These are phyloP conservation scores for Drosophila micromelanica DNA, from an alignment of 1,140 invertebrate species.

Conservation along the genomic window DNA sequence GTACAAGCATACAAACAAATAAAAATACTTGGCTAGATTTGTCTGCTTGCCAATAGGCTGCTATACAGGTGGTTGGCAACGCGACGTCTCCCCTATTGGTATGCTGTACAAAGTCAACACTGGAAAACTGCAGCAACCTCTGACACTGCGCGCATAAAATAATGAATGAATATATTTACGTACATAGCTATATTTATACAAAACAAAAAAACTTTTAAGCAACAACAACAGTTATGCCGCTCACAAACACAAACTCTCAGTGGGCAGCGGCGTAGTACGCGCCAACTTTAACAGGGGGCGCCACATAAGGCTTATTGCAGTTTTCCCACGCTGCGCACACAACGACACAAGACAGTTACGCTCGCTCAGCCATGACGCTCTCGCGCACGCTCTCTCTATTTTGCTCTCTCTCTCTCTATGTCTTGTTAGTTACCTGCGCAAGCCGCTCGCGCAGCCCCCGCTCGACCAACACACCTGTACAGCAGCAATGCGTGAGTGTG, in stretches of 20 bases:
- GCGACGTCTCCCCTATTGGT: constrained; percentile 25
- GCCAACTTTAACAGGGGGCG: constrained; percentile 11
- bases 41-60: constrained; percentile 60
- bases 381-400: constrained; percentile 17
- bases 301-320: constrained; percentile 24
- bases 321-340: constrained; percentile 72
- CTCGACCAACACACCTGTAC: constrained; percentile 52
- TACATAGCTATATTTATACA: neutral
- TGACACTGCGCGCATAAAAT: neutral
- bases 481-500: constrained; percentile 2
- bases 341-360: constrained; percentile 61
- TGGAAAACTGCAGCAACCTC: neutral
- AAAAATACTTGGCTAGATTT: constrained; percentile 10
- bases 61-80: constrained; percentile 43
- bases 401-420: constrained; percentile 16
- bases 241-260: constrained; percentile 5
- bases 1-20: neutral
- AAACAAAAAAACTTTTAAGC: neutral
- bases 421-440: constrained; percentile 55
- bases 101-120: constrained; percentile 13
- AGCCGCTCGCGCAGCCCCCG: constrained; percentile 58
- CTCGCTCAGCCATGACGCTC: constrained; percentile 68
- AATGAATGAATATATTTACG: constrained; percentile 20
- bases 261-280: constrained; percentile 32
- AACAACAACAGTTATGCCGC: constrained; percentile 21